Evolutionary conservation across 2,888 invertebrate species (phyloP), one percentile per base, ranked within the genome.

Genomic region (Rhopalosiphum nymphaeae): DNA sequence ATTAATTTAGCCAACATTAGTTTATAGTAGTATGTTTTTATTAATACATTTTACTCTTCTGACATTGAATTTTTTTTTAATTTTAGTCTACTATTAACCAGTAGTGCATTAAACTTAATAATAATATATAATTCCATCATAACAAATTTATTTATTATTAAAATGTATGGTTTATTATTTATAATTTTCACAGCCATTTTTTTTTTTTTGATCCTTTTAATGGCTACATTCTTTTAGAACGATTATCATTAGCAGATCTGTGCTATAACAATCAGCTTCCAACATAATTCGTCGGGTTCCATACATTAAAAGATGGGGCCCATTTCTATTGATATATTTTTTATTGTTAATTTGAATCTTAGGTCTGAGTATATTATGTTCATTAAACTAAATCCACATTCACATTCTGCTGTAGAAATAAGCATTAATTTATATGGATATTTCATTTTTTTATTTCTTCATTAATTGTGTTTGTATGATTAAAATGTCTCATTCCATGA

Each of bases 341-440:
- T 84, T 5, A 91, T 36, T 26, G 36, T 36, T 36, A 84, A 36
- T 84, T 36, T 91, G 13, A 29, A 61, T 13, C 90, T 61, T 26
- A 49, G 9, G 36, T 91, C 67, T n/a, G 49, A 46, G n/a, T 78
- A 91, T 49, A 49, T 91, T n/a, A 78, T 46, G 5, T 91, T 91
- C 46, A 91, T 78, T 49, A 11, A 36, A 36, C 91, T 57, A 26
- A 11, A 26, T 42, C 56, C 89, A 11, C n/a, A 36, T 56, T 53
- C 53, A 88, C 25, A 88, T 56, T 56, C 88, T 21, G 88, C 88
- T 36, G 88, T 88, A 88, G 88, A 88, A 53, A n/a, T n/a, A 1
- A n/a, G 87, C 25, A 87, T 21, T 87, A 36, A 53, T 87, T 53
- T 87, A 53, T 87, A 53, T 29, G 36, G 5, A 53, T 53, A 53